Evolutionary conservation across 2,113 vertebrate genomes (phyloP), one percentile per base, ranked within the genome.

Genomic region (Pedionomus torquatus): DNA sequence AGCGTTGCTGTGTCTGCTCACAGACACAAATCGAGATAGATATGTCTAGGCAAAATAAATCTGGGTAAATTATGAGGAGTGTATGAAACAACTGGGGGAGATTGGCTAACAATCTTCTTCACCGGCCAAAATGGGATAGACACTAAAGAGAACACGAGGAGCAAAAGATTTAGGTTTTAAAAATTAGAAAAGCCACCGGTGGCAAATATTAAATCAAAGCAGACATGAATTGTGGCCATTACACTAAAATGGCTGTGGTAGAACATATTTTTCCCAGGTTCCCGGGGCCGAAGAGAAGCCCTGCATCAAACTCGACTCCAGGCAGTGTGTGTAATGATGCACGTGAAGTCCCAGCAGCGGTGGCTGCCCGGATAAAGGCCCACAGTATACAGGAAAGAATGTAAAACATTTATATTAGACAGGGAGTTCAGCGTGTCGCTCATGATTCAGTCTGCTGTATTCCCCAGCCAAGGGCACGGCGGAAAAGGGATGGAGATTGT

Each of bases 381-480:
- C 64, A n/a, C 83, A 93, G 68, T 69, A 70, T 71, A 66, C 71
- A 93, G 75, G 31, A 85, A 96, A 55, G 95, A 96, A 96, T 96
- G 95, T 95, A 91, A 96, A 96, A 88, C 75, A 91, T 97, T 95
- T 97, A 72, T 89, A 94, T 93, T 57, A 93, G 94, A 95, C 0
- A 2, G 44, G 63, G 83, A 96, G 92, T 95, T 96, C 95, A 94
- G 84, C 83, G n/a, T 94, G 95, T 95, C 3, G 15, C 87, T 95
- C 64, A 30, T 93, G 93, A 90, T 90, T 85, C 96, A 78, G 87
- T 51, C 84, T 78, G 89, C 91, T 88, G 78, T 87, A 84, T 18
- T 91, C 95, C 65, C 82, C 85, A 90, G 93, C 94, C 91, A 93
- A 96, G 63, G 75, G 60, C 87, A 97, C 1, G 64, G 90, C 5